Conservation (phyloP, 2,113 vertebrate species). For the Oryzias celebensis region DNA sequence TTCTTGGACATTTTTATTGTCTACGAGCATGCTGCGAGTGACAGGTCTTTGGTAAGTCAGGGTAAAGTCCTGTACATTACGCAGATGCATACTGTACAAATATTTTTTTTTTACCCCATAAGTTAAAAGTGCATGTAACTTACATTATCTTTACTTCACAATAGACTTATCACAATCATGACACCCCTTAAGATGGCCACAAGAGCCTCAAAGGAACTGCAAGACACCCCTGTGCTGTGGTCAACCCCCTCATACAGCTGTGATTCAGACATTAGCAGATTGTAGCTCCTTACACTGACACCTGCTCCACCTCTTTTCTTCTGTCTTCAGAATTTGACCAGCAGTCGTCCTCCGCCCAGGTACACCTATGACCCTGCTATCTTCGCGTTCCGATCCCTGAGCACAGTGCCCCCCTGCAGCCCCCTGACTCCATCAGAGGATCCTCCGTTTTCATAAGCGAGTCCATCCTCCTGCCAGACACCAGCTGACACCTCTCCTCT, state of each 20-base stretch:
- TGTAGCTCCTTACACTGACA: not conserved
- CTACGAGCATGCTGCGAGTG: no score
- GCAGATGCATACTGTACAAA: no score
- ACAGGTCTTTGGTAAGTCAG: no score
- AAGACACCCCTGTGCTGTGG: no score
- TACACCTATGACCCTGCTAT: conserved; percentile 87
- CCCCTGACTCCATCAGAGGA: conserved; percentile 83
- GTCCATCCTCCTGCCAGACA: conserved; percentile 33
- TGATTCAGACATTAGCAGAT: not conserved
- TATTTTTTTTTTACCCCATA: no score
- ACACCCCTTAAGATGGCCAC: no score
- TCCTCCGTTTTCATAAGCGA: conserved; percentile 82
- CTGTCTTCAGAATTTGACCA: conserved; percentile 76
- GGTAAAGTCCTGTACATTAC: no score
- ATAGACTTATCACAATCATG: no score
- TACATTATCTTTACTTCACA: no score
- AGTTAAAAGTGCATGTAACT: no score
- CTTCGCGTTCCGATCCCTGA: conserved; percentile 89
- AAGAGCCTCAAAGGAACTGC: no score
- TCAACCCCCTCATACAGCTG: not conserved
- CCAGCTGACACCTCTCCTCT: conserved; percentile 16
- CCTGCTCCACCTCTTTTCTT: conserved; percentile 24
- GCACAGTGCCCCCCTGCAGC: conserved; percentile 84
- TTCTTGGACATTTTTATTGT: no score
- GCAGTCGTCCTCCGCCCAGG: conserved; percentile 77